These are phyloP conservation scores for Liopterus haemorrhoidalis DNA, from an alignment of 2,888 invertebrate genomes.

Conservation along the genomic window DNA sequence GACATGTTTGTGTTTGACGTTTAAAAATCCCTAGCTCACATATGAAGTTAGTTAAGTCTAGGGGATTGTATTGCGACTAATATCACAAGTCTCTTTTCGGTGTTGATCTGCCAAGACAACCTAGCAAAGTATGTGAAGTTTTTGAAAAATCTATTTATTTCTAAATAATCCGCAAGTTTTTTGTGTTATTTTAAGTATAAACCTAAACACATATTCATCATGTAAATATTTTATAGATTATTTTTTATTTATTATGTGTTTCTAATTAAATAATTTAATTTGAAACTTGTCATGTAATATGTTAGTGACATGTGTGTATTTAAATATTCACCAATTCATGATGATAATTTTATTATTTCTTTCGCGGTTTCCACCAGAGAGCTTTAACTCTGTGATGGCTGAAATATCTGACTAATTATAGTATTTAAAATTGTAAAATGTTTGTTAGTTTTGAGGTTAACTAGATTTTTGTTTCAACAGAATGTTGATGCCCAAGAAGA, in stretches of 20 bases:
- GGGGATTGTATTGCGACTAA: slow-evolving; percentile 13
- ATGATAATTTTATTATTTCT: slow-evolving; percentile 10
- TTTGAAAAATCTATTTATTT: slow-evolving; percentile 14
- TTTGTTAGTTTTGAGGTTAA: neutral
- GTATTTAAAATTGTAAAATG: neutral
- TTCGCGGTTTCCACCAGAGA: slow-evolving; percentile 18
- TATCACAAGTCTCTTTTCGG: slow-evolving; percentile 17
- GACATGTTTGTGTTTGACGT: neutral
- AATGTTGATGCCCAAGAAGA: slow-evolving; percentile 99
- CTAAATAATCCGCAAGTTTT: slow-evolving; percentile 16
- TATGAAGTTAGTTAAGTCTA: slow-evolving; percentile 9
- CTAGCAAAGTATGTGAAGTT: slow-evolving; percentile 17
- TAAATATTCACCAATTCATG: slow-evolving; percentile 6
- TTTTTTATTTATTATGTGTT: slow-evolving; percentile 9
- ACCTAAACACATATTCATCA: slow-evolving; percentile 5
- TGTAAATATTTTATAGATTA: slow-evolving; percentile 4
- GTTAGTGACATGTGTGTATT: neutral
- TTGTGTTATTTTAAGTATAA: slow-evolving; percentile 12
- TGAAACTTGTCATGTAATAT: neutral
- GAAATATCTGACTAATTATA: slow-evolving; percentile 10
- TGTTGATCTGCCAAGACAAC: slow-evolving; percentile 19
- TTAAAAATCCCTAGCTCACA: slow-evolving; percentile 3
- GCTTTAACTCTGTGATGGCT: slow-evolving; percentile 14
- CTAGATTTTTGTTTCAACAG: slow-evolving; percentile 48
- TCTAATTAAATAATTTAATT: slow-evolving; percentile 2